Conservation (phyloP, 2,888 invertebrate genomes). For the Drosophila affinis region DNA sequence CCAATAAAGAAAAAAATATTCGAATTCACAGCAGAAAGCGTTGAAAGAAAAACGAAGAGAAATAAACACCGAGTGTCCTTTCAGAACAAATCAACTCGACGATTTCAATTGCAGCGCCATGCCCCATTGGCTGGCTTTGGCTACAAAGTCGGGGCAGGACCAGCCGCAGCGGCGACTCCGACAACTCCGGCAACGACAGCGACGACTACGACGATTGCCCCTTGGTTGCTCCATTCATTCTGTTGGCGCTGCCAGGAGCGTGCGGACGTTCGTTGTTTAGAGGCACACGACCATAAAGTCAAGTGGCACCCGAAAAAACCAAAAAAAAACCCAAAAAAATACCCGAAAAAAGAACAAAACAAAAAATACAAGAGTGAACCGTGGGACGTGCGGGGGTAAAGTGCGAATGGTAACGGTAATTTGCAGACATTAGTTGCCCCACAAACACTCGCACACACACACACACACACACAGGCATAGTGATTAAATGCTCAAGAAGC, state of each 20-base stretch:
- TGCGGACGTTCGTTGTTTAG: conserved; percentile 75
- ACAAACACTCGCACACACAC: conserved; percentile 36
- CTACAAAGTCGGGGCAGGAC: conserved; percentile 44
- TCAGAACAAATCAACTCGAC: conserved; percentile 38
- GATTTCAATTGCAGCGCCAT: conserved; percentile 41
- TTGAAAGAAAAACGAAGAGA: conserved; percentile 9
- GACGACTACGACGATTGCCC: conserved; percentile 43
- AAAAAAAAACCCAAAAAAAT: conserved; percentile 18
- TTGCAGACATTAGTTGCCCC: conserved; percentile 73
- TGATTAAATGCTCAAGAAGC: conserved; percentile 8
- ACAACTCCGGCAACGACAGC: conserved; percentile 21
- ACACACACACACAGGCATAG: conserved; percentile 5
- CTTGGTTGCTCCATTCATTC: conserved; percentile 73
- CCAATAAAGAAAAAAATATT: no score
- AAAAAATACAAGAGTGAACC: conserved; percentile 17
- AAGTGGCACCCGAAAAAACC: conserved; percentile 54
- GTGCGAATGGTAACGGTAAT: conserved; percentile 68
- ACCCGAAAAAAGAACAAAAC: conserved; percentile 31
- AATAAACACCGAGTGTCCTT: conserved; percentile 22
- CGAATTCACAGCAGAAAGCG: background rate
- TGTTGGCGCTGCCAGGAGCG: conserved; percentile 74
- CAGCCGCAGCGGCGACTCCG: conserved; percentile 64
- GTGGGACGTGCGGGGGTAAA: conserved; percentile 26
- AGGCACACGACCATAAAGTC: conserved; percentile 54
- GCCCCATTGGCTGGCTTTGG: conserved; percentile 49